Evolutionary conservation across 2,888 invertebrate species (phyloP).

Genomic region (Silvanus unidentatus): DNA sequence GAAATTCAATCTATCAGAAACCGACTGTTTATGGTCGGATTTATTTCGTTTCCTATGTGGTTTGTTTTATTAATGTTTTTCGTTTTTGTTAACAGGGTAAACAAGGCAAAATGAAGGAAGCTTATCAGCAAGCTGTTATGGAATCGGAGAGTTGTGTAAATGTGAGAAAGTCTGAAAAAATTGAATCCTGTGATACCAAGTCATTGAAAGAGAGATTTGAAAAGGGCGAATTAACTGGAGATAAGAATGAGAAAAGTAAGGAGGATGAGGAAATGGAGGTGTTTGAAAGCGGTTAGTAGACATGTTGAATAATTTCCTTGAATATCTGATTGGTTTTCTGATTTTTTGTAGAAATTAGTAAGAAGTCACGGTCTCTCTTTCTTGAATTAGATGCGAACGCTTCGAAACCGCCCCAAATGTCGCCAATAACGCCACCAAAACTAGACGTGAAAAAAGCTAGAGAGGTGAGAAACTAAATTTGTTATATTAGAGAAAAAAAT

Average conservation of each 20-base stretch:
- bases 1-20: constrained; percentile 84
- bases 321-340: neutral
- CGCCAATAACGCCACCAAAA: constrained; percentile 54
- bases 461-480: constrained; percentile 45
- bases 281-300: constrained; percentile 71
- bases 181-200: constrained; percentile 51
- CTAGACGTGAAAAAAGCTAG: constrained; percentile 55
- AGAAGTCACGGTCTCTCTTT: constrained; percentile 81
- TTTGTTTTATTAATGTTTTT: neutral
- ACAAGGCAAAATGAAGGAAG: constrained; percentile 83
- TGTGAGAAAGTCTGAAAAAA: constrained; percentile 46
- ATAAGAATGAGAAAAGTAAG: constrained; percentile 48
- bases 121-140: constrained; percentile 84
- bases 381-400: constrained; percentile 77
- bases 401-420: constrained; percentile 56
- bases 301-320: neutral
- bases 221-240: constrained; percentile 64
- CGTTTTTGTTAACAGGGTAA: constrained; percentile 60
- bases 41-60: neutral
- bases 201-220: constrained; percentile 69
- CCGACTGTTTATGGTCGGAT: constrained; percentile 68
- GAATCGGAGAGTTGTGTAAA: constrained; percentile 61
- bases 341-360: constrained; percentile 63
- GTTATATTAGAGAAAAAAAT: neutral
- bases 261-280: constrained; percentile 65